Evolutionary conservation across 2,888 invertebrate species (phyloP), one percentile per base, ranked within the genome.

Genomic region (Syritta pipiens): DNA sequence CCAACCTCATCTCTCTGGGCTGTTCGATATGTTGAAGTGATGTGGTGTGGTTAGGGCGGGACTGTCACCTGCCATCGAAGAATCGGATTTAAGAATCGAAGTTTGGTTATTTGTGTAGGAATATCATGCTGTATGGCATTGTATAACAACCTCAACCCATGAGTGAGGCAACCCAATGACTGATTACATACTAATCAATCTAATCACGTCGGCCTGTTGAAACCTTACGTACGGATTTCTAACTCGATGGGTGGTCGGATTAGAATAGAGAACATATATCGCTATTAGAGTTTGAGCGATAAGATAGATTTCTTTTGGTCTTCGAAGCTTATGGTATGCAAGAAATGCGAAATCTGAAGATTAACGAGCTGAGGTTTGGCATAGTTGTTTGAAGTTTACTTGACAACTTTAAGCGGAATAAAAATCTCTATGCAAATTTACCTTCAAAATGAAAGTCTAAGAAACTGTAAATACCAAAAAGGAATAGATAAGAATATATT

Each of bases 151-250:
- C 9, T 30, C 17, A 44, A 37, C 28, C 28, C 42, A 37, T 37
- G 51, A 46, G 37, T 37, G 51, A 46, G 37, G 28, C 24, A 46
- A 19, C 20, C 44, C 42, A 62, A 48, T 71, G 60, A 71, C 53
- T 62, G 71, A 71, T 62, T 55, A 62, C 53, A 30, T 17, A 62
- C 53, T 71, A 71, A 71, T 71, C 71, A 71, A 71, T 62, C 71
- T 71, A 62, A 71, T 62, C 62, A 40, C 53, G 32, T 37, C 55
- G 53, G 53, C 53, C 71, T 71, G 71, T 62, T 62, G 62, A 60
- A 53, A 48, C 22, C 42, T 51, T 59, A 19, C 42, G 22, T 28
- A 14, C n/a, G 40, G 10, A 48, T 30, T 49, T 20, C 24, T 28
- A n/a, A 26, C 7, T 17, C 22, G 2, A 24, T 30, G 9, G 40